These are phyloP conservation scores for Pheosia gnoma DNA, from an alignment of 2,888 invertebrate species.

Conservation along the genomic window DNA sequence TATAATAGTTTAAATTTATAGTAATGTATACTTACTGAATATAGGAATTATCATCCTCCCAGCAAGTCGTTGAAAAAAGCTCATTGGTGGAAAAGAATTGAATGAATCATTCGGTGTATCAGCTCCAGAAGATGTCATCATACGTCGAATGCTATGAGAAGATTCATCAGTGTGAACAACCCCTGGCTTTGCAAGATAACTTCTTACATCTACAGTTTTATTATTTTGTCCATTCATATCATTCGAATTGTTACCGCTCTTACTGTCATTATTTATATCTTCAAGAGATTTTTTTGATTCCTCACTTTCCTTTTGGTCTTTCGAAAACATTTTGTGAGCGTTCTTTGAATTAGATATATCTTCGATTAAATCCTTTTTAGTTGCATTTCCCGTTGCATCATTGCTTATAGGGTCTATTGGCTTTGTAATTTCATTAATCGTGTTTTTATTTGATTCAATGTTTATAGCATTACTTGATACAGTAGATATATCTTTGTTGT, in stretches of 20 bases:
- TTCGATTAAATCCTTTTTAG: not conserved
- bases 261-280: not conserved
- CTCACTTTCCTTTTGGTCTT: too few species aligned
- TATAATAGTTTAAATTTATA: too few species aligned
- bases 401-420: not conserved
- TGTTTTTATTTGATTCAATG: not conserved
- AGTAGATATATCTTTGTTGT: not conserved
- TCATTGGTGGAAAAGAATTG: not conserved
- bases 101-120: not conserved
- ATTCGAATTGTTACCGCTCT: not conserved
- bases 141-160: not conserved
- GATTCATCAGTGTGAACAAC: not conserved
- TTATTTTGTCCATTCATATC: not conserved
- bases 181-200: not conserved
- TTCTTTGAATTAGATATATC: too few species aligned
- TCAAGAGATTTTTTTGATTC: not conserved
- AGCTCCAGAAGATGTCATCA: not conserved
- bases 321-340: too few species aligned
- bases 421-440: not conserved
- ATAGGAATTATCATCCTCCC: conserved; percentile 8
- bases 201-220: not conserved
- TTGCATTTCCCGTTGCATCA: not conserved
- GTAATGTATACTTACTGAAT: not conserved
- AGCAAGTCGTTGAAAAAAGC: not conserved
- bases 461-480: not conserved